Evolutionary conservation across 2,113 vertebrate species (phyloP).

Genomic region (Amazona guildingii): DNA sequence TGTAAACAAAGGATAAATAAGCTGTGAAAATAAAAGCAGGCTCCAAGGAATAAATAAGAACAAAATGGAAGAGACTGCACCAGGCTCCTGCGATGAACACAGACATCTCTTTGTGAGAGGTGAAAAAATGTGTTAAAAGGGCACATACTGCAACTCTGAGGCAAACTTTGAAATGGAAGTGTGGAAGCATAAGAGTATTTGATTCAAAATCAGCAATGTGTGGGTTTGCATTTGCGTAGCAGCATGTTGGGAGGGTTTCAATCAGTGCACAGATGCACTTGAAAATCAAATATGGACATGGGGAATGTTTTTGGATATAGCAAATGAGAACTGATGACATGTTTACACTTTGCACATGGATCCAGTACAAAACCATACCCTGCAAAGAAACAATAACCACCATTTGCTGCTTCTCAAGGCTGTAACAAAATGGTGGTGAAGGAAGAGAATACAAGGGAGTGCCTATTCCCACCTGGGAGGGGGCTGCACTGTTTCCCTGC

Average conservation of each 20-base stretch:
- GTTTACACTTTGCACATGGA: conserved; percentile 81
- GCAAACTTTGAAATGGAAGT: conserved; percentile 73
- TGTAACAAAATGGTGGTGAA: conserved; percentile 78
- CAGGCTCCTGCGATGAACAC: conserved; percentile 46
- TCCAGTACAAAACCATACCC: conserved; percentile 79
- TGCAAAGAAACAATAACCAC: conserved; percentile 80
- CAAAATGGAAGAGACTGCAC: conserved; percentile 57
- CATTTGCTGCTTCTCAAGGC: conserved; percentile 77
- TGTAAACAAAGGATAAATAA: conserved; percentile 65
- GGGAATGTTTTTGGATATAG: conserved; percentile 81
- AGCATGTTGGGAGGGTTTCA: conserved; percentile 80
- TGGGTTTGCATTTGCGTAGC: conserved; percentile 78
- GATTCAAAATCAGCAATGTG: conserved; percentile 78
- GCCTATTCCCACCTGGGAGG: conserved; percentile 39
- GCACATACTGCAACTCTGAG: conserved; percentile 72
- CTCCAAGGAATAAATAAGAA: conserved; percentile 62
- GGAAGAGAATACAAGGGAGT: conserved; percentile 43
- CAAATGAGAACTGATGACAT: conserved; percentile 82
- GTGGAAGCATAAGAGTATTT: conserved; percentile 70
- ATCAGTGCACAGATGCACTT: conserved; percentile 82
- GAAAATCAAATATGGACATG: conserved; percentile 82
- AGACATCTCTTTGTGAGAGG: conserved; percentile 58
- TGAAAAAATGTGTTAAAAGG: conserved; percentile 52
- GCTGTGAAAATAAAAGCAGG: conserved; percentile 59
- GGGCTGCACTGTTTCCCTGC: background rate